These are phyloP conservation scores for Tachuris rubrigastra DNA, from an alignment of 2,113 vertebrate species.

Conservation along the genomic window DNA sequence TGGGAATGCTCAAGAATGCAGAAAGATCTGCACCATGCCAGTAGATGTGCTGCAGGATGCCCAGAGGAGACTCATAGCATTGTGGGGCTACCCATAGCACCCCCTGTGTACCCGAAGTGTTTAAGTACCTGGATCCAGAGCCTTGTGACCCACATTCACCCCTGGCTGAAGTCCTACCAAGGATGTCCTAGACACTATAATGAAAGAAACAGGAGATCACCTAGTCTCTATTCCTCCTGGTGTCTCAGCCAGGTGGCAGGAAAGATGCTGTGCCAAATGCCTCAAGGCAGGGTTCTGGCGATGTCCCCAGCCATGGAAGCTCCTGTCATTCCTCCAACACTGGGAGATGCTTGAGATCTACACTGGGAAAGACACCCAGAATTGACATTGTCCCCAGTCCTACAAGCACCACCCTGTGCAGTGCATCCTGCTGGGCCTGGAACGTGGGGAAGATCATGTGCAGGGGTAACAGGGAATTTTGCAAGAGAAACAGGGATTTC, in stretches of 20 bases:
- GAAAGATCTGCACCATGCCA: not conserved
- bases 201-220: not conserved
- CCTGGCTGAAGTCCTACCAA: not conserved
- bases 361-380: not conserved
- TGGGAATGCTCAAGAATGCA: rapidly evolving
- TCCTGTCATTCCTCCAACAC: not conserved
- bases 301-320: rapidly evolving
- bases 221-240: not conserved
- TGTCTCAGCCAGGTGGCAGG: not conserved
- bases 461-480: not conserved
- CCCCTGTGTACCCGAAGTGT: not conserved
- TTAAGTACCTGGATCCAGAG: not conserved
- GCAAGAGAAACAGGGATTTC: not conserved
- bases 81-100: not conserved
- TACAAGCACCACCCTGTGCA: not conserved
- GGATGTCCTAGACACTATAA: not conserved
- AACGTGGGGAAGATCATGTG: rapidly evolving
- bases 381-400: rapidly evolving
- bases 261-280: not conserved
- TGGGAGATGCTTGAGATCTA: not conserved
- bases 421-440: not conserved
- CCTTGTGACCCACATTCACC: not conserved
- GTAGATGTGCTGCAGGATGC: not conserved
- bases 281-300: not conserved
- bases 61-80: not conserved